phyloP scores from a whole-genome alignment of 2,797 vertebrate genomes.

The Fundulus diaphanus region DNA sequence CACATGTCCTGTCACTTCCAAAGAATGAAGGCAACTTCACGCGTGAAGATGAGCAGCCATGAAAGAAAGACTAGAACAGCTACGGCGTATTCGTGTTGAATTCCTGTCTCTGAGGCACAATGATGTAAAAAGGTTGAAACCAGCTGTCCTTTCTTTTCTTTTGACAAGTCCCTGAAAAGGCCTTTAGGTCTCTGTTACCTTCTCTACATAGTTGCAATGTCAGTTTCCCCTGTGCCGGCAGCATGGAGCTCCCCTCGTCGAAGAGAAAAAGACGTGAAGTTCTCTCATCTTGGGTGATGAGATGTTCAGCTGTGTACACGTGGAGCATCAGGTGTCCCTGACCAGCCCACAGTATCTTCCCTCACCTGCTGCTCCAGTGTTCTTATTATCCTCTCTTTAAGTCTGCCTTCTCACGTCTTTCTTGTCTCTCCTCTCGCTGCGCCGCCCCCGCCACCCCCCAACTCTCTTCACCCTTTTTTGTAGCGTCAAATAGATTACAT shows the following conservation, averaged over 20 bases:
- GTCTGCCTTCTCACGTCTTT: slow-evolving; percentile 16
- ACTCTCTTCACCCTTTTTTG: slow-evolving; percentile 4
- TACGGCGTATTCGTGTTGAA: slow-evolving; percentile 9
- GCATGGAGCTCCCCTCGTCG: slow-evolving; percentile 12
- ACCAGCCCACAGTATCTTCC: slow-evolving; percentile 5
- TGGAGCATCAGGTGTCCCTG: slow-evolving; percentile 30
- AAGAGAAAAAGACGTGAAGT: slow-evolving; percentile 33
- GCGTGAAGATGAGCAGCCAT: slow-evolving; percentile 12
- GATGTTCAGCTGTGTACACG: slow-evolving; percentile 19
- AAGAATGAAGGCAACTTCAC: slow-evolving; percentile 27
- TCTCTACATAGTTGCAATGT: slow-evolving; percentile 25
- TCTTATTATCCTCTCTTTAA: slow-evolving; percentile 5
- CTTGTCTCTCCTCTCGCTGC: background rate
- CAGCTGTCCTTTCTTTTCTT: slow-evolving; percentile 12
- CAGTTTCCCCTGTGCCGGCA: slow-evolving; percentile 20
- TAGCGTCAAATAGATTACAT: slow-evolving; percentile 1
- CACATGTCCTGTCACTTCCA: slow-evolving; percentile 7
- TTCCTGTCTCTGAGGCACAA: slow-evolving; percentile 38
- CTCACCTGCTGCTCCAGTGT: slow-evolving; percentile 11
- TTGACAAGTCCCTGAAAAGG: slow-evolving; percentile 16
- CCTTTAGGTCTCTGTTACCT: slow-evolving; percentile 19
- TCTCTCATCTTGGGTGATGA: slow-evolving; percentile 30
- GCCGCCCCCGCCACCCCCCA: background rate
- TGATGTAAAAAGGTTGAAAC: slow-evolving; percentile 63
- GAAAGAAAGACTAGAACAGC: slow-evolving; percentile 20